Conservation (phyloP, 2,113 vertebrate genomes). For the Chinchilla lanigera region DNA sequence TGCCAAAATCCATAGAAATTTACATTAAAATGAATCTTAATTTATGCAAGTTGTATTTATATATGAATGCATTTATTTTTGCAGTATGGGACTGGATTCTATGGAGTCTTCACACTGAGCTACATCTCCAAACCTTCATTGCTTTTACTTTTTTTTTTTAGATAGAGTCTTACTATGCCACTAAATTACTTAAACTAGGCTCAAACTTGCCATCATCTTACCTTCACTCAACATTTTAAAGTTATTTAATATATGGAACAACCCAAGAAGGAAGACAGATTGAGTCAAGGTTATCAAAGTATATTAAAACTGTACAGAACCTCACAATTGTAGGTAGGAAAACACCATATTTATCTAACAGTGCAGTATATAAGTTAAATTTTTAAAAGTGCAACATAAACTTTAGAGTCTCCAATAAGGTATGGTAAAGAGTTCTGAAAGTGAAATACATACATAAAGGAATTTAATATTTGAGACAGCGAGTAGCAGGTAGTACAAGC, state of each 20-base stretch:
- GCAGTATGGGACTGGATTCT: not conserved
- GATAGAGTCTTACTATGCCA: not conserved
- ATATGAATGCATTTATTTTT: not conserved
- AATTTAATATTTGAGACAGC: not conserved
- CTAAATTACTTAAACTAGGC: not conserved
- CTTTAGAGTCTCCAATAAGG: accelerated
- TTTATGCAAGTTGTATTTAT: not conserved
- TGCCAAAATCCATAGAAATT: not conserved
- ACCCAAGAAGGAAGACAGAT: not conserved
- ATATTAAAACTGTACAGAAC: not conserved
- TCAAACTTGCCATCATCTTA: not conserved
- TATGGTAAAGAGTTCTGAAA: not conserved
- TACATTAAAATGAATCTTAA: not conserved
- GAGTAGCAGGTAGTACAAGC: not conserved
- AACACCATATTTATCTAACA: not conserved
- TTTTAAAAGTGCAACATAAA: not conserved
- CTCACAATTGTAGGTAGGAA: not conserved
- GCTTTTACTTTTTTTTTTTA: not conserved
- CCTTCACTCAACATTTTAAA: not conserved
- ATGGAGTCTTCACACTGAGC: not conserved
- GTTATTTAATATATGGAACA: not conserved
- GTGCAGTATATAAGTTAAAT: not conserved
- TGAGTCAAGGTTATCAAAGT: not conserved
- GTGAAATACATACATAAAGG: not conserved
- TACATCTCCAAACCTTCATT: not conserved